Evolutionary conservation across 2,113 vertebrate species (phyloP).

Genomic region (Carassius gibelio): DNA sequence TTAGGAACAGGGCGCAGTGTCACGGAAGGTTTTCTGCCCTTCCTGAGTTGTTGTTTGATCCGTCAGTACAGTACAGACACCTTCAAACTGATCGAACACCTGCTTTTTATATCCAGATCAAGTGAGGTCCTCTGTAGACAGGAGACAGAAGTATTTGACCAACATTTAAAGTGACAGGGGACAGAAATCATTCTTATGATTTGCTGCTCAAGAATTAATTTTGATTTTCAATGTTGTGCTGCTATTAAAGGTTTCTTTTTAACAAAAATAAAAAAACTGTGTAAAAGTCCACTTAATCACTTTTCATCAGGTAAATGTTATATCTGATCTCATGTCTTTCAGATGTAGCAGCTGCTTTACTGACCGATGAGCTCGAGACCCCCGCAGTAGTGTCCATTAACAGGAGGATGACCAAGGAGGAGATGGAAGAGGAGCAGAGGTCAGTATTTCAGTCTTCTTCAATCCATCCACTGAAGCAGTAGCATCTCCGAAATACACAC

Average conservation of each 20-base stretch:
- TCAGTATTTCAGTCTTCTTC: conserved; percentile 59
- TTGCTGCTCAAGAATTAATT: too few relatives aligned
- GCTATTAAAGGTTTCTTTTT: not conserved
- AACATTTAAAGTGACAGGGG: too few relatives aligned
- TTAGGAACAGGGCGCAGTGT: not conserved
- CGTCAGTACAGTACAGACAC: not conserved
- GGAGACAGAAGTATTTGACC: not conserved
- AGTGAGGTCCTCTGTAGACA: not conserved
- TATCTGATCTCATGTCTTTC: conserved; percentile 12
- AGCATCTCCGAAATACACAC: not conserved
- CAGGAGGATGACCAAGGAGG: conserved; percentile 88
- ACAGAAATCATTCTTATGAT: not conserved
- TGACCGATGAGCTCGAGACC: conserved; percentile 70
- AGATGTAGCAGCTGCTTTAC: conserved; percentile 60
- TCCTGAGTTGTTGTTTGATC: not conserved
- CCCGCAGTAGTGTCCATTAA: conserved; percentile 82
- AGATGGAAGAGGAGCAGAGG: conserved; percentile 92
- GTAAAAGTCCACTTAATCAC: not conserved
- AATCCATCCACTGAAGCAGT: conserved; percentile 53
- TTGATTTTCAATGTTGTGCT: too few relatives aligned
- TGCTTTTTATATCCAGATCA: not conserved
- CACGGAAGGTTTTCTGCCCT: not conserved
- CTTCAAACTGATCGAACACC: not conserved
- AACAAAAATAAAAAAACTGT: not conserved
- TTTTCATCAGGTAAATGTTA: not conserved